Conservation (phyloP, 2,113 vertebrate species). For the Calidris pygmaea region DNA sequence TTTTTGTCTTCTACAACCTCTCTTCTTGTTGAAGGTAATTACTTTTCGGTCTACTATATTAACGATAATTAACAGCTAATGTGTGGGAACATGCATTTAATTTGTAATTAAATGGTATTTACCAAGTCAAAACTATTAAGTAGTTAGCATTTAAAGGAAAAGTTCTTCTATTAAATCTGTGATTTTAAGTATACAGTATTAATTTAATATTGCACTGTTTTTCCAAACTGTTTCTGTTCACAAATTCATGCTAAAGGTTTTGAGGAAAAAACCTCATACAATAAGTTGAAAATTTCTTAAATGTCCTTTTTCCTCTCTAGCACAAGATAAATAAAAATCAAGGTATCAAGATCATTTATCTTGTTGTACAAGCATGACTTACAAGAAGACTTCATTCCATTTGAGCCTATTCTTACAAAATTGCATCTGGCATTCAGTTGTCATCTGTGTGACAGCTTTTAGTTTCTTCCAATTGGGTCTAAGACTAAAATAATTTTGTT, state of each 20-base stretch:
- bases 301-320: background rate
- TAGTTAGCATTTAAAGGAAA: background rate
- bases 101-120: conserved; percentile 24
- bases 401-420: conserved; percentile 18
- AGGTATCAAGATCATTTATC: background rate
- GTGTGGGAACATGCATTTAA: background rate
- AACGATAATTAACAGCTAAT: conserved; percentile 6
- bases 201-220: background rate
- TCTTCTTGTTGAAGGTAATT: conserved; percentile 19
- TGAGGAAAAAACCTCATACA: background rate
- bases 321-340: background rate
- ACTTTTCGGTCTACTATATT: background rate
- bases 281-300: background rate
- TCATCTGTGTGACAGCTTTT: background rate
- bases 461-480: background rate
- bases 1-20: conserved; percentile 18
- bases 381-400: background rate
- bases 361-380: background rate
- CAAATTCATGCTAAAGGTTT: background rate
- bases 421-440: background rate
- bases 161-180: background rate
- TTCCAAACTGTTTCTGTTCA: background rate
- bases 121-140: background rate
- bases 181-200: background rate
- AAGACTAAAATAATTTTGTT: background rate